Base-by-base conservation (phyloP, 2,113 vertebrate genomes). In the Xenotilapia longispinis region DNA sequence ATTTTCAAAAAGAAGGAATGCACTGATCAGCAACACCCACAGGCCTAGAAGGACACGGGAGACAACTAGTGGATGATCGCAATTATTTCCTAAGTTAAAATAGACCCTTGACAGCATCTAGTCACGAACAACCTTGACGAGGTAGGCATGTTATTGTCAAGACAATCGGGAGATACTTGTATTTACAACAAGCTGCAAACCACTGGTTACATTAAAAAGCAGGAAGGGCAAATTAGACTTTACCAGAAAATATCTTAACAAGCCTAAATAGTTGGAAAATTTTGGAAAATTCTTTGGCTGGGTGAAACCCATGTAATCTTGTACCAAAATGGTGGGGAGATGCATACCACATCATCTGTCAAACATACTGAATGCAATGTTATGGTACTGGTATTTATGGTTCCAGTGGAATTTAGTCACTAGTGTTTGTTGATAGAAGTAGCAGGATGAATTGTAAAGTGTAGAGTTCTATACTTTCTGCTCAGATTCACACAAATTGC, bases 121-220 rank as follows among this genome's bases (percentile, higher is more conserved):
- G 11, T 38, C 60, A 38, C 0, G 19, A 65, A 38, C 31, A 65
- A 7, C 10, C 33, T 65, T 38, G 17, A 65, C 0, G 10, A n/a
- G 60, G 31, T 65, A 12, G 33, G 33, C 6, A 38, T 65, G 60
- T 65, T 13, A 65, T 65, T 65, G 33, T 65, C 33, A 65, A 65
- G 31, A 70, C 65, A 70, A 42, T 70, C 0, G 8, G 38, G 38
- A 70, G 63, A 70, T 70, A 21, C 31, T 36, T 65, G 60, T n/a
- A 38, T 65, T 65, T 38, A 38, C 10, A 65, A 36, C 4, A 65
- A 65, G 33, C 60, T 65, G 60, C 17, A 65, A 65, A 38, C 6
- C 60, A 70, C 36, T 9, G 12, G n/a, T 70, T 42, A 42, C 2
- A 70, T 1, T 70, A 65, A 65, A 65, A 36, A 65, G 3, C 0